A percentile compares a stretch with the other conserved stretches of the same genome.
phyloP scores from a whole-genome alignment of 2,888 invertebrate species.

The Synanthedon myopaeformis region DNA sequence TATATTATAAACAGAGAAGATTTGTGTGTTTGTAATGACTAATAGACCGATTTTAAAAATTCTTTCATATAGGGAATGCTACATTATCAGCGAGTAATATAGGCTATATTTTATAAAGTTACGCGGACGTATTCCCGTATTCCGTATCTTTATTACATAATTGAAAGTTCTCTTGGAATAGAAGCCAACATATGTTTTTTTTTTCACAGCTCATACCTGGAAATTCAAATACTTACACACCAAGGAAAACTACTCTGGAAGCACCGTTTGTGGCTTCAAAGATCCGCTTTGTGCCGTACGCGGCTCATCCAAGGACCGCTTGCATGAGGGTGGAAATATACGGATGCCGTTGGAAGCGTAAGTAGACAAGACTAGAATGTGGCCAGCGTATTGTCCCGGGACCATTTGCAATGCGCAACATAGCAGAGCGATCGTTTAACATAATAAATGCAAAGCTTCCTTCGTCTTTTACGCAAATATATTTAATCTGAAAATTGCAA shows the following conservation, averaged over 20 bases:
- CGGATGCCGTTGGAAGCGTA: conserved; percentile 78
- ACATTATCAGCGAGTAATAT: too few relatives aligned
- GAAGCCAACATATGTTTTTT: not conserved
- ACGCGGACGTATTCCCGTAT: too few relatives aligned
- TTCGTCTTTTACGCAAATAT: conserved; percentile 3
- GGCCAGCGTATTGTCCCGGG: conserved; percentile 41
- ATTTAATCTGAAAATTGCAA: not conserved
- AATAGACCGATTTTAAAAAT: too few relatives aligned
- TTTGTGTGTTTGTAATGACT: too few relatives aligned
- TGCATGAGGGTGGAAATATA: conserved; percentile 94
- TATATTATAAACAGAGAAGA: too few relatives aligned
- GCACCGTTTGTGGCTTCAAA: conserved; percentile 88
- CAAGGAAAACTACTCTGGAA: conserved; percentile 78
- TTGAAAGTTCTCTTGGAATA: conserved; percentile 2
- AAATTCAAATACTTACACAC: conserved; percentile 81
- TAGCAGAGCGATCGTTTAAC: conserved; percentile 16
- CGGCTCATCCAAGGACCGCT: conserved; percentile 85
- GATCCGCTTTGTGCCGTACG: conserved; percentile 90
- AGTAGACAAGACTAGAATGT: conserved; percentile 29
- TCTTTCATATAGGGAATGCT: too few relatives aligned
- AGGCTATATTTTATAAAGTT: too few relatives aligned
- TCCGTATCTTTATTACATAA: not conserved
- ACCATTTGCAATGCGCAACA: conserved; percentile 27
- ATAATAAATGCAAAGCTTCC: not conserved
- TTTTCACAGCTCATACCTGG: conserved; percentile 78